Conservation (phyloP, 2,888 invertebrate species). For the Buathra laborator region DNA sequence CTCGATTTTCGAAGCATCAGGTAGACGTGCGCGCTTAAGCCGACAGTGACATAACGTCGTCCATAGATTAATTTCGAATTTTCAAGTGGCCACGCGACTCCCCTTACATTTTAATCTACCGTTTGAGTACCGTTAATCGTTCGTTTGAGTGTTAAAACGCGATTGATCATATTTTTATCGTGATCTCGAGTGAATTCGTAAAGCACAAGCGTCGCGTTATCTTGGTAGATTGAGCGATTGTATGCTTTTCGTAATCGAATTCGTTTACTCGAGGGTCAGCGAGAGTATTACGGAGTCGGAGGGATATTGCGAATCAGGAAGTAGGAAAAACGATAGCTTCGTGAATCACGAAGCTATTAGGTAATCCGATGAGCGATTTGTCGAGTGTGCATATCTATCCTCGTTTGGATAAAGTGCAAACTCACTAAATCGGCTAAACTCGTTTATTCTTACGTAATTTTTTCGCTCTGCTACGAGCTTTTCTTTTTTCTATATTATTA, state of each 20-base stretch:
- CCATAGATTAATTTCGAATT: background rate
- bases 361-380: background rate
- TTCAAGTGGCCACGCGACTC: background rate
- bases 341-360: background rate
- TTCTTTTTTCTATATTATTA: background rate
- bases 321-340: background rate
- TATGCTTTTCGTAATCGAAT: slow-evolving; percentile 10
- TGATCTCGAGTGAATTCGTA: slow-evolving; percentile 6
- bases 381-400: background rate
- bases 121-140: background rate
- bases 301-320: background rate
- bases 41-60: background rate
- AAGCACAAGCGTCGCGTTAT: background rate
- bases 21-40: background rate
- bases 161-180: slow-evolving; percentile 10
- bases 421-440: background rate
- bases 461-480: background rate
- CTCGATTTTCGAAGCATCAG: too few species aligned
- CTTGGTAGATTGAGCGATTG: background rate
- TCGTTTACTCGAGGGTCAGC: background rate
- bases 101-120: background rate
- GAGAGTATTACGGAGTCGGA: background rate
- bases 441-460: background rate
- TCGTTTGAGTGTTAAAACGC: background rate
- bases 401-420: background rate